Evolutionary conservation across 1,140 invertebrate species (phyloP).

Genomic region (Halesus radiatus): DNA sequence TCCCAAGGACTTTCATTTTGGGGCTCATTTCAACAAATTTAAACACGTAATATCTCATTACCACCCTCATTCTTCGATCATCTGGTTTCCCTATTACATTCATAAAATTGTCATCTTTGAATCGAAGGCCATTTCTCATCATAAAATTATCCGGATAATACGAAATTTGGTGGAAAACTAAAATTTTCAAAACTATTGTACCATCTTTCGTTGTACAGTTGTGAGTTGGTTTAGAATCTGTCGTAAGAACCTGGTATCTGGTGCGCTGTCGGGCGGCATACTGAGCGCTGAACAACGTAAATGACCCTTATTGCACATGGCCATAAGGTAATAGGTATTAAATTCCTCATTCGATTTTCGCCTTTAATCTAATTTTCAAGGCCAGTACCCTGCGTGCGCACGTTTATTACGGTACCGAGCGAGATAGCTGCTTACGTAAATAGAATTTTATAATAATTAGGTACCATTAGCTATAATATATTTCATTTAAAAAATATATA

Average conservation of each 20-base stretch:
- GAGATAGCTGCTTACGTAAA: conserved; percentile 49
- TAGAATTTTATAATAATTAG: conserved; percentile 49
- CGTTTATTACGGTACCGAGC: conserved; percentile 44
- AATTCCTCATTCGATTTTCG: conserved; percentile 45
- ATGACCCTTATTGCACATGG: conserved; percentile 42
- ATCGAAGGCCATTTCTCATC: no score
- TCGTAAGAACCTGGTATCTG: conserved; percentile 46
- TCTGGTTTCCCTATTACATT: neutral
- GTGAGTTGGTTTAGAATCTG: conserved; percentile 38
- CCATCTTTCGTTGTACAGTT: conserved; percentile 38
- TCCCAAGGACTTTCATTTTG: conserved; percentile 70
- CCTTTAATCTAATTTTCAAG: conserved; percentile 47
- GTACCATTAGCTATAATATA: neutral
- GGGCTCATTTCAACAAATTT: conserved; percentile 51
- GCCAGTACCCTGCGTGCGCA: conserved; percentile 47
- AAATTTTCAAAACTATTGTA: conserved; percentile 43
- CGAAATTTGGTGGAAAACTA: conserved; percentile 33
- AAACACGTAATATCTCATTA: conserved; percentile 20
- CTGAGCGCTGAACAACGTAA: conserved; percentile 28
- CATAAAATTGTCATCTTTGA: conserved; percentile 20
- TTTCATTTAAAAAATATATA: no score
- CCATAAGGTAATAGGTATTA: conserved; percentile 45
- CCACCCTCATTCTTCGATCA: neutral
- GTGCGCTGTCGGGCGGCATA: conserved; percentile 30
- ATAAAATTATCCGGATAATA: neutral